Evolutionary conservation across 2,797 vertebrate species (phyloP).

Genomic region (Glossophaga mutica): DNA sequence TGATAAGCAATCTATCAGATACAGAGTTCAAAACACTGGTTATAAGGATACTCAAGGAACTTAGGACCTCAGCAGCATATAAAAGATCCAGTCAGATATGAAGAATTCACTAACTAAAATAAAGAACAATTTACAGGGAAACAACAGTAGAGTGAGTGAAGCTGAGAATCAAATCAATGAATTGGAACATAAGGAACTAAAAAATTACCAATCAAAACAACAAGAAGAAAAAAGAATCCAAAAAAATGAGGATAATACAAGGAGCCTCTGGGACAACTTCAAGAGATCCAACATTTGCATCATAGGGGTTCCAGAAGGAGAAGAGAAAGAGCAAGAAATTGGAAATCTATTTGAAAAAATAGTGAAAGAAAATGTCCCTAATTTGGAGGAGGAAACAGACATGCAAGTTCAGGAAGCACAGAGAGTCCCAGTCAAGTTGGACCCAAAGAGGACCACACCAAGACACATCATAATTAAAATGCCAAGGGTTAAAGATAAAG

Average conservation of each 20-base stretch:
- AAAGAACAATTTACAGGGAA: no score
- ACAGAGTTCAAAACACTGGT: no score
- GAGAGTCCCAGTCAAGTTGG: neutral
- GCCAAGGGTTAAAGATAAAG: neutral
- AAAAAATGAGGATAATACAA: neutral
- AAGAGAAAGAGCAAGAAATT: neutral
- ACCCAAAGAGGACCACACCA: neutral
- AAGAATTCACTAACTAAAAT: no score
- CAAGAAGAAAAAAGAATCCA: neutral
- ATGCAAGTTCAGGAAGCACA: neutral
- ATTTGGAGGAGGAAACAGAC: neutral
- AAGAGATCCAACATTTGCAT: neutral
- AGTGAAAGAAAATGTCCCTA: neutral
- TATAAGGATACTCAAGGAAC: no score
- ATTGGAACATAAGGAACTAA: neutral
- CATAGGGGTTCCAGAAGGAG: neutral
- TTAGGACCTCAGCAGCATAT: no score
- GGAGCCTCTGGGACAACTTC: neutral
- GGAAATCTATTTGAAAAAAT: neutral
- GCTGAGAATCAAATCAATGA: no score
- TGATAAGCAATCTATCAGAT: no score
- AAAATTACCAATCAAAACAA: neutral
- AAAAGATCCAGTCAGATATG: no score
- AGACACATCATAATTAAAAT: no score
- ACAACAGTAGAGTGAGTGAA: no score